Evolutionary conservation across 1,140 invertebrate species (phyloP), one percentile per base, ranked within the genome.

Genomic region (Lanistes nyassanus): DNA sequence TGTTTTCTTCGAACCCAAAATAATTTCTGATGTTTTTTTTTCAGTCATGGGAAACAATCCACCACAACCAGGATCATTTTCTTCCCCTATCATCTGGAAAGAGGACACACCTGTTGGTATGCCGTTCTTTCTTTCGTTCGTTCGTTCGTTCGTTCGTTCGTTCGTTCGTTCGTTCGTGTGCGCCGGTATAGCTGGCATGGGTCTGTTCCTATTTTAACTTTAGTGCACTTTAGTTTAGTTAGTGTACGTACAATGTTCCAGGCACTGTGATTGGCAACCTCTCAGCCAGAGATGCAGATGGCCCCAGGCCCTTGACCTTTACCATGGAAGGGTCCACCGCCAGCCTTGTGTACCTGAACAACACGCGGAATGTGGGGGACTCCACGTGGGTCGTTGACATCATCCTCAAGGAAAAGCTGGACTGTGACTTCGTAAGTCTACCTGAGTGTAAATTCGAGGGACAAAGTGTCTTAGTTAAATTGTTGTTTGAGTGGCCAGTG

Each of bases 371-470:
- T 36, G 70, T 79, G 3, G 39, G 29, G 26, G 34, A 53, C 21
- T 47, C 75, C 39, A 77, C 80, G 16, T 62, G 74, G 64, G 60
- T 75, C 37, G 82, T 82, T 16, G 78, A 85, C 72, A 83, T 84
- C 42, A 79, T 81, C 31, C 76, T 84, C 23, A 80, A 77, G 21
- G 42, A 71, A n/a, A n/a, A 53, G 16, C 76, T 85, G 7, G 83
- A 85, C 62, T 79, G 83, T 69, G 83, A 84, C 72, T 81, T 71
- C 62, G 83, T 84, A 75, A 76, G 80, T 75, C 56, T 29, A 0
- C 51, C 6, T 51, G 2, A 42, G 6, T n/a, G 37, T n/a, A n/a
- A n/a, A n/a, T n/a, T n/a, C n/a, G n/a, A n/a, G n/a, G n/a, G n/a
- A n/a, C n/a, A n/a, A n/a, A n/a, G n/a, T n/a, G n/a, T n/a, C n/a